Evolutionary conservation across 2,888 invertebrate genomes (phyloP).

Genomic region (Metallyticus violacea): DNA sequence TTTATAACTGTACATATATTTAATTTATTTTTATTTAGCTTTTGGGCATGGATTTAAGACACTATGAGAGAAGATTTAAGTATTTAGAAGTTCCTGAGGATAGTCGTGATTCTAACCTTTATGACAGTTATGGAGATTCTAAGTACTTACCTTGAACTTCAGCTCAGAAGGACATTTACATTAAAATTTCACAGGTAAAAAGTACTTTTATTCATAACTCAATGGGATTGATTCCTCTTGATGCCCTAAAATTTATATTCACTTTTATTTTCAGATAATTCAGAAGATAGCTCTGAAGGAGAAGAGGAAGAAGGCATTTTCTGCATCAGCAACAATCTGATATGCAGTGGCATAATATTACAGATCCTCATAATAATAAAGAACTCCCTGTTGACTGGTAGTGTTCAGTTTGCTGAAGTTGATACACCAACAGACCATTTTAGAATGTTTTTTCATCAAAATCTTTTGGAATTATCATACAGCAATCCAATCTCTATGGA

Average conservation of each 20-base stretch:
- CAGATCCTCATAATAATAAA: too few relatives aligned
- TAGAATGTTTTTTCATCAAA: too few relatives aligned
- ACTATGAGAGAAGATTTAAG: not conserved
- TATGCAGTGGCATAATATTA: too few relatives aligned
- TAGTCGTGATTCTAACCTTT: not conserved
- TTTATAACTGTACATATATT: not conserved
- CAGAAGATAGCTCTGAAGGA: not conserved
- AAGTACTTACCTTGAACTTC: too few relatives aligned
- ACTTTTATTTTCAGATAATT: too few relatives aligned
- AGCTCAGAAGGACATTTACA: not conserved
- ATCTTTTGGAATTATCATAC: too few relatives aligned
- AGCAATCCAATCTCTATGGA: not conserved
- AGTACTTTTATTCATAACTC: too few relatives aligned
- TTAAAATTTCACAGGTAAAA: not conserved
- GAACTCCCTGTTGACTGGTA: too few relatives aligned
- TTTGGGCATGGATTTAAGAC: not conserved
- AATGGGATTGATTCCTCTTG: too few relatives aligned
- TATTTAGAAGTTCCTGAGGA: not conserved
- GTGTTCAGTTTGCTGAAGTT: too few relatives aligned
- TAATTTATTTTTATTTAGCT: too few relatives aligned
- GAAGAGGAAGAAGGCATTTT: not conserved
- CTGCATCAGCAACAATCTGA: not conserved
- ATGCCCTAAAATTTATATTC: not conserved
- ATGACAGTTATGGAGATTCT: not conserved
- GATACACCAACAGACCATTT: too few relatives aligned